A percentile compares a stretch with the other conserved stretches of the same genome.
Evolutionary conservation across 2,113 vertebrate species (phyloP).

Genomic region (Chrysemys picta): DNA sequence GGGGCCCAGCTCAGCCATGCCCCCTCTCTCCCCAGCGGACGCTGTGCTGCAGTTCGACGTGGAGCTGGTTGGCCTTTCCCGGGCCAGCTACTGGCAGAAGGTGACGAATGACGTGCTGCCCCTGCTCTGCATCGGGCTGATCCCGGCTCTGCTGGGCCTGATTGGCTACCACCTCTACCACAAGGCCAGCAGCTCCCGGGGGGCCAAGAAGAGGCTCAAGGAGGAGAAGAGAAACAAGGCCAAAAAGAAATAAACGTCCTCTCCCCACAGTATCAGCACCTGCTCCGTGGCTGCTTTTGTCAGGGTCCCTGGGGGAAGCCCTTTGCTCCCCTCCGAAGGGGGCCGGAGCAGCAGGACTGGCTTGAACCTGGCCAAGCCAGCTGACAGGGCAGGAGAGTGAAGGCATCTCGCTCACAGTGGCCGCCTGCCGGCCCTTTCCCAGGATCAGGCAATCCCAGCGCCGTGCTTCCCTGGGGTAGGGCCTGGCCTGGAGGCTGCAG

Average conservation of each 20-base stretch:
- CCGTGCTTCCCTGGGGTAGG: neutral
- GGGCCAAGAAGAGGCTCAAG: conserved; percentile 93
- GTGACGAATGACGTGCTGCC: conserved; percentile 89
- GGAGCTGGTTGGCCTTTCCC: conserved; percentile 87
- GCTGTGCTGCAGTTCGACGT: conserved; percentile 91
- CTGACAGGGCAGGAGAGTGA: neutral
- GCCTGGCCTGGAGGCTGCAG: fast-evolving
- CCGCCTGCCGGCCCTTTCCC: neutral
- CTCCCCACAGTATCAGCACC: fast-evolving
- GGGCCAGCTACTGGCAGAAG: conserved; percentile 91
- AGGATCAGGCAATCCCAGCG: neutral
- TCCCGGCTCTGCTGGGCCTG: conserved; percentile 90
- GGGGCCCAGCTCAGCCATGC: neutral
- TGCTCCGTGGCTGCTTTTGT: neutral
- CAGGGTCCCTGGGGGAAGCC: neutral
- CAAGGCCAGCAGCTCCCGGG: conserved; percentile 85
- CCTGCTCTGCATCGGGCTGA: conserved; percentile 87
- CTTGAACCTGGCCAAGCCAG: neutral
- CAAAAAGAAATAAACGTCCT: conserved; percentile 81
- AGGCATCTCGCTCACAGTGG: neutral
- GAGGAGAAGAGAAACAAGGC: conserved; percentile 95
- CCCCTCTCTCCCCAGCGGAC: conserved; percentile 81
- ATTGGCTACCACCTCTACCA: conserved; percentile 94
- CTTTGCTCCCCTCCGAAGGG: too few relatives aligned
- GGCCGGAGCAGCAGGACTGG: neutral